Conservation (phyloP, 1,140 invertebrate species). For the Lucilia cuprina region DNA sequence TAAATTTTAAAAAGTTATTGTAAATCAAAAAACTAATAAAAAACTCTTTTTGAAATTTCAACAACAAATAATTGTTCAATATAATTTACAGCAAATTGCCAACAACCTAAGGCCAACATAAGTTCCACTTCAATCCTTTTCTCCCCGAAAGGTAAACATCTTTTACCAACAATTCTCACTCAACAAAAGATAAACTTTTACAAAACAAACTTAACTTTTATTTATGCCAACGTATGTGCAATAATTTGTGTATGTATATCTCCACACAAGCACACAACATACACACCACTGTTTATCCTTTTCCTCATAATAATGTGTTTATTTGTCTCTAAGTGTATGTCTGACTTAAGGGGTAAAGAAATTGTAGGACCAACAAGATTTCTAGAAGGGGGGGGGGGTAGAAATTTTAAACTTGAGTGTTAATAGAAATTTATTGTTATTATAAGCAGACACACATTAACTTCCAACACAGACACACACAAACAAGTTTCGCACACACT, state of each 20-base stretch:
- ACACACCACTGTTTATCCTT: no score
- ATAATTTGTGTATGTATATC: no score
- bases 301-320: not conserved
- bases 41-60: no score
- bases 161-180: not conserved
- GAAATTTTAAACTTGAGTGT: not conserved
- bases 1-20: no score
- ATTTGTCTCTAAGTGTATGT: not conserved
- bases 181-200: not conserved
- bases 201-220: not conserved
- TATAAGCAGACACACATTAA: not conserved
- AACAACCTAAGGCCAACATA: no score
- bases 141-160: not conserved
- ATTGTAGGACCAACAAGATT: not conserved
- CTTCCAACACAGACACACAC: not conserved
- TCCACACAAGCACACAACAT: no score
- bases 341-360: not conserved
- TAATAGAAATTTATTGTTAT: conserved; percentile 12
- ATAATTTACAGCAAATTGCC: no score
- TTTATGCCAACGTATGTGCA: not conserved
- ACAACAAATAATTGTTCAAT: no score
- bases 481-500: not conserved
- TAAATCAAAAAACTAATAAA: no score
- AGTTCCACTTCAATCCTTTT: no score
- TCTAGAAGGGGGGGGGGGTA: no score